Evolutionary conservation across 2,888 invertebrate species (phyloP).

Genomic region (Aphidius colemani): DNA sequence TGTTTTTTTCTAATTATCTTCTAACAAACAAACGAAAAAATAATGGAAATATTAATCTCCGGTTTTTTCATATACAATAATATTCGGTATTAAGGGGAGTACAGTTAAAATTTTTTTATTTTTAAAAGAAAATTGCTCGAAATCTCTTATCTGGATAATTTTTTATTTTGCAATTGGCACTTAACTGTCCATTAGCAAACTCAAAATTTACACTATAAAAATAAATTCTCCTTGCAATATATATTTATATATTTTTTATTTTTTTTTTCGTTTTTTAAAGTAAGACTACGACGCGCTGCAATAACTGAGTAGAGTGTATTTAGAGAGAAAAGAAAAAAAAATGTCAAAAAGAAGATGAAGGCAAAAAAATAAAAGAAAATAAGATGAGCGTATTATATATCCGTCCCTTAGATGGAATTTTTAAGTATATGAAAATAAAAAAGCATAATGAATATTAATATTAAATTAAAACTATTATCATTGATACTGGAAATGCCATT

Average conservation of each 20-base stretch:
- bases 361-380: background rate
- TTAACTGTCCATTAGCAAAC: no score
- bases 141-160: slow-evolving; percentile 14
- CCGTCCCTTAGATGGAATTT: slow-evolving; percentile 58
- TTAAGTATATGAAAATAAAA: slow-evolving; percentile 33
- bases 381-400: slow-evolving; percentile 51
- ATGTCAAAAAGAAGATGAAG: no score
- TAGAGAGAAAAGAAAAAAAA: no score
- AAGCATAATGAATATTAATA: slow-evolving; percentile 26
- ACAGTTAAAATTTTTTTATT: background rate
- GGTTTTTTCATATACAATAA: no score
- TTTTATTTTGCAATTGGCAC: background rate
- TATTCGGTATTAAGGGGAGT: slow-evolving; percentile 12
- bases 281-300: slow-evolving; percentile 11
- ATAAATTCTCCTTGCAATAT: no score
- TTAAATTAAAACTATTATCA: slow-evolving; percentile 24
- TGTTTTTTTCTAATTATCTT: slow-evolving; percentile 32
- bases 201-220: no score
- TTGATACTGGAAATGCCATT: slow-evolving; percentile 20
- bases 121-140: background rate
- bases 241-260: no score
- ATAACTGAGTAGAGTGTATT: background rate
- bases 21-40: background rate
- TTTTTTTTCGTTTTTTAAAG: slow-evolving; percentile 1
- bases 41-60: no score